These are phyloP conservation scores for Parazoanthus atlanticus DNA, from an alignment of 92 coral and sea anemone genomes.

Conservation along the genomic window DNA sequence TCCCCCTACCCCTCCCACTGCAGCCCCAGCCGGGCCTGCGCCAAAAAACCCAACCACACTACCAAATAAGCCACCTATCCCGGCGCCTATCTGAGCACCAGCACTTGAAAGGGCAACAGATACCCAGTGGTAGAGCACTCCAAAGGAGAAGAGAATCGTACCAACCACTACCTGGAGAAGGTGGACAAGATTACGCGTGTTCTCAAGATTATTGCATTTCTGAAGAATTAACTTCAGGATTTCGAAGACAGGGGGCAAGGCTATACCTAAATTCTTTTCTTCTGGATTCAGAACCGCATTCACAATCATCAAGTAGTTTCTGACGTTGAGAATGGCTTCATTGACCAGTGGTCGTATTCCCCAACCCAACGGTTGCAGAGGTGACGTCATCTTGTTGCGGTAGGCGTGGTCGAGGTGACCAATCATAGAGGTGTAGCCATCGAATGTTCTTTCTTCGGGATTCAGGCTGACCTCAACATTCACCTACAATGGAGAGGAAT, in stretches of 20 bases:
- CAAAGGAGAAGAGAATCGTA: slow-evolving; percentile 37
- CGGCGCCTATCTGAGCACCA: slow-evolving; percentile 22
- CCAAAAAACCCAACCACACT: slow-evolving; percentile 2
- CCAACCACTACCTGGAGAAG: slow-evolving; percentile 18
- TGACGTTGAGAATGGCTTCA: slow-evolving; percentile 18
- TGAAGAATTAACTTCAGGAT: background rate
- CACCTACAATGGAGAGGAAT: background rate
- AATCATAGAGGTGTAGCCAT: slow-evolving; percentile 25
- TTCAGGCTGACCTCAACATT: background rate
- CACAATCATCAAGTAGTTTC: slow-evolving; percentile 43
- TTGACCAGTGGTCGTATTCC: background rate
- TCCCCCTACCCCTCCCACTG: background rate
- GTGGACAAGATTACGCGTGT: slow-evolving; percentile 2
- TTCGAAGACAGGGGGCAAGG: slow-evolving; percentile 40
- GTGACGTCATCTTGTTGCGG: background rate
- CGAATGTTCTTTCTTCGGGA: background rate
- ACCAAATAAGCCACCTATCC: background rate
- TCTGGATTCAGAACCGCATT: slow-evolving; percentile 7
- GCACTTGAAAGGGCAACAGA: slow-evolving; percentile 10
- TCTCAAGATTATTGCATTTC: background rate
- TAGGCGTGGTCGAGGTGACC: background rate
- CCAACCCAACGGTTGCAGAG: background rate
- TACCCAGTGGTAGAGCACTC: slow-evolving; percentile 45
- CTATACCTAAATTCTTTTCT: background rate
- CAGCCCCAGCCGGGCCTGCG: background rate